phyloP scores from a whole-genome alignment of 2,113 vertebrate species.

The Terrapene triunguis region DNA sequence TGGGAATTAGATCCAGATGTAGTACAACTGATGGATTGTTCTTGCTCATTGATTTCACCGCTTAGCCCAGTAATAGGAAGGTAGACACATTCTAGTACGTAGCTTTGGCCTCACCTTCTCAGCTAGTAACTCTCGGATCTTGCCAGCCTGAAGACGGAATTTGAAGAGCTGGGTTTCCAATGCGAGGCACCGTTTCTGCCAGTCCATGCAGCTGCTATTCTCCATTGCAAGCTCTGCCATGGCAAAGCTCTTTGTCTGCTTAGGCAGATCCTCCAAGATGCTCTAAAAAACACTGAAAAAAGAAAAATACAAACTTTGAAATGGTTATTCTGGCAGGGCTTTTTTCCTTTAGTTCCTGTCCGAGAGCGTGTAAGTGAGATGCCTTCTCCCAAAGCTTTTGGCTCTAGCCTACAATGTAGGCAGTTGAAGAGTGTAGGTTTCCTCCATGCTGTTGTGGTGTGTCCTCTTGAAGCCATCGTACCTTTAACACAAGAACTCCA shows the following conservation, averaged over 20 bases:
- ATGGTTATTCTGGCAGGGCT: not conserved
- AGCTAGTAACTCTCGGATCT: constrained; percentile 89
- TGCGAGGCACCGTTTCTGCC: constrained; percentile 88
- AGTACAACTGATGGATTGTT: not conserved
- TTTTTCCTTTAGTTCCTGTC: not conserved
- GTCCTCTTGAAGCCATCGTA: not conserved
- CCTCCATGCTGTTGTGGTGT: not conserved
- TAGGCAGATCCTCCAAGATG: not conserved
- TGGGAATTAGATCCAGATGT: not conserved
- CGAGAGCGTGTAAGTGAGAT: not conserved
- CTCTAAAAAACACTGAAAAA: constrained; percentile 26
- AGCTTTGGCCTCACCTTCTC: constrained; percentile 86
- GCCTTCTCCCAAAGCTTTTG: not conserved
- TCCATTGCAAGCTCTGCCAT: constrained; percentile 83
- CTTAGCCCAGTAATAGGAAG: not conserved
- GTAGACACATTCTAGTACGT: not conserved
- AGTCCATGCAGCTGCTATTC: constrained; percentile 80
- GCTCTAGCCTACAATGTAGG: not conserved
- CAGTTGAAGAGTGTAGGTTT: not conserved
- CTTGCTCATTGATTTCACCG: not conserved
- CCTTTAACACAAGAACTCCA: not conserved
- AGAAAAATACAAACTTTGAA: not conserved
- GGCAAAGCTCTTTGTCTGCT: constrained; percentile 45
- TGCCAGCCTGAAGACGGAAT: constrained; percentile 91
- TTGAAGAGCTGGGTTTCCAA: constrained; percentile 91